Conservation (phyloP, 2,797 vertebrate genomes). For the Thamnophis elegans region DNA sequence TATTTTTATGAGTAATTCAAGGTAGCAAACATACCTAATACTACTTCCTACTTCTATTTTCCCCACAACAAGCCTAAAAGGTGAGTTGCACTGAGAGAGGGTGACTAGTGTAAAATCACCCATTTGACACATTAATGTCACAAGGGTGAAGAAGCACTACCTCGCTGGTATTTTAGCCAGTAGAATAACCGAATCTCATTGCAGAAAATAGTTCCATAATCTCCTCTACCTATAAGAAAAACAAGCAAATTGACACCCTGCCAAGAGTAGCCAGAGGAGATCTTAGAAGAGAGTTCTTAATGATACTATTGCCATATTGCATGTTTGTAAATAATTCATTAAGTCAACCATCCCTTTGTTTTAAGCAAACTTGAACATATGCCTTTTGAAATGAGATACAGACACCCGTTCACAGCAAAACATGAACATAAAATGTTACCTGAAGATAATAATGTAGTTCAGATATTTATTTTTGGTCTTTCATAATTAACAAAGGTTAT, state of each 20-base stretch:
- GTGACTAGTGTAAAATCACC: neutral
- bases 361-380: constrained; percentile 79
- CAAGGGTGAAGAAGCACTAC: constrained; percentile 7
- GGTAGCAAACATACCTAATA: neutral
- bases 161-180: constrained; percentile 45
- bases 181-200: constrained; percentile 58
- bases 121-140: neutral
- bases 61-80: neutral
- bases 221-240: constrained; percentile 72
- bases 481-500: constrained; percentile 60
- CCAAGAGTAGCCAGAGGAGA: constrained; percentile 77
- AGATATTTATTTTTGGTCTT: constrained; percentile 64
- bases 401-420: constrained; percentile 68
- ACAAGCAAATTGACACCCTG: constrained; percentile 77
- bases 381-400: constrained; percentile 71
- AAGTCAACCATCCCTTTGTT: constrained; percentile 78
- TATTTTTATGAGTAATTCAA: neutral
- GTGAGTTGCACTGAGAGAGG: neutral
- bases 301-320: constrained; percentile 74
- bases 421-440: constrained; percentile 68
- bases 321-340: constrained; percentile 79
- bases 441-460: constrained; percentile 68
- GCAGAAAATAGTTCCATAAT: constrained; percentile 66
- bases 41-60: neutral
- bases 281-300: constrained; percentile 73